phyloP scores from a whole-genome alignment of 2,113 vertebrate genomes.

The Aspidoscelis tigris region DNA sequence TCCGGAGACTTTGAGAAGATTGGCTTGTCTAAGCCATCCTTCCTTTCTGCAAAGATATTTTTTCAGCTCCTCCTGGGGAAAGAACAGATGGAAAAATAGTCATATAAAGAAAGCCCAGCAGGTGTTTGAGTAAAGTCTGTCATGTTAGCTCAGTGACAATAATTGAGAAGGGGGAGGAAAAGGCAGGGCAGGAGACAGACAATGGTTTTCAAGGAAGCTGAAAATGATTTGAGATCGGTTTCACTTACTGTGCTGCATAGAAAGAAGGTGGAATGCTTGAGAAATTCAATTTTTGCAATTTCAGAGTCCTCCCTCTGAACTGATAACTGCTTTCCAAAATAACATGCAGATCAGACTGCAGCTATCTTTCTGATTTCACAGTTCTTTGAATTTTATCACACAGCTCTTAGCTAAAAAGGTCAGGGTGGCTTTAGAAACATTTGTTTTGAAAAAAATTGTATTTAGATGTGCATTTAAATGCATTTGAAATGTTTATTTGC shows the following conservation, averaged over 20 bases:
- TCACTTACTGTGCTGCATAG: background rate
- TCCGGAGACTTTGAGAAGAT: rapidly evolving
- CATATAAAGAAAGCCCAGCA: slow-evolving; percentile 8
- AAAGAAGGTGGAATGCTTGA: background rate
- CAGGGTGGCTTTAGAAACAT: too few species aligned
- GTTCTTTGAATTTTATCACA: background rate
- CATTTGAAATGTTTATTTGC: too few species aligned
- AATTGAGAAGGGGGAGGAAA: background rate
- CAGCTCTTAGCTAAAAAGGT: too few species aligned
- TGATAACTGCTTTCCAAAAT: too few species aligned
- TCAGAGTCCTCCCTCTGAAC: too few species aligned
- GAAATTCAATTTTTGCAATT: background rate
- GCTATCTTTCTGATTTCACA: too few species aligned
- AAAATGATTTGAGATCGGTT: background rate
- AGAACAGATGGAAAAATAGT: slow-evolving; percentile 25
- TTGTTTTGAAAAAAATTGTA: too few species aligned
- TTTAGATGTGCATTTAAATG: too few species aligned
- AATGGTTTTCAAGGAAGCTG: background rate
- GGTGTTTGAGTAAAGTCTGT: slow-evolving; percentile 5
- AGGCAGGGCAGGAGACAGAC: background rate
- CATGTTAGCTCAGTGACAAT: slow-evolving; percentile 11
- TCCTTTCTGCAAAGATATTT: background rate
- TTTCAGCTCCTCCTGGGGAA: slow-evolving; percentile 8
- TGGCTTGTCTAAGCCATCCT: background rate
- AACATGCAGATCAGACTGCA: too few species aligned